Evolutionary conservation across 2,888 invertebrate genomes (phyloP).

Genomic region (Noctua pronuba): DNA sequence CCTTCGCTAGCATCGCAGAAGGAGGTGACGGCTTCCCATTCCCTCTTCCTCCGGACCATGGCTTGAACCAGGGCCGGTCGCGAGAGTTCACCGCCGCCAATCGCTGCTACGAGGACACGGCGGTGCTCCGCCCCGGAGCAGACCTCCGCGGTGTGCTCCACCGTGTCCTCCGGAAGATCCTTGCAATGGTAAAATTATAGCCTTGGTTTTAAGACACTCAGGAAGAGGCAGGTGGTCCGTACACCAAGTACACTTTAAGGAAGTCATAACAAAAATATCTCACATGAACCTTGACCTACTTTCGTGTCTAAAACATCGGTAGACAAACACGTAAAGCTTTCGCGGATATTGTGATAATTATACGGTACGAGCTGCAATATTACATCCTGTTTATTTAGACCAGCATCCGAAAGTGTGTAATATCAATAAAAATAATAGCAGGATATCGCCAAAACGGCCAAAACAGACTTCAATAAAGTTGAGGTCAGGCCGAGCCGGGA

Average conservation of each 20-base stretch:
- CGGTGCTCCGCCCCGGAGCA: too few species aligned
- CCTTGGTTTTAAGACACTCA: too few species aligned
- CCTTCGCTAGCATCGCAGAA: too few species aligned
- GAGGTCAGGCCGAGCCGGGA: too few species aligned
- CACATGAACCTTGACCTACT: conserved; percentile 26
- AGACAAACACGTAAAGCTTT: conserved; percentile 12
- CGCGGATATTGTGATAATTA: conserved; percentile 47
- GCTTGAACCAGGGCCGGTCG: too few species aligned
- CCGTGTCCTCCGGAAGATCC: too few species aligned
- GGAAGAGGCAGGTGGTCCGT: background rate
- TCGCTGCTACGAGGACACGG: too few species aligned
- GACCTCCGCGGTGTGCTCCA: too few species aligned
- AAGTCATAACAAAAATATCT: background rate
- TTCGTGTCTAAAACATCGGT: conserved; percentile 1
- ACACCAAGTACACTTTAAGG: background rate
- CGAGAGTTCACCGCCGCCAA: too few species aligned
- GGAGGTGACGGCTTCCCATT: too few species aligned
- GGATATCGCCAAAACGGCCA: background rate
- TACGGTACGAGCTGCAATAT: conserved; percentile 11
- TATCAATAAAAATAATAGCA: conserved; percentile 9
- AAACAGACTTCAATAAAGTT: background rate
- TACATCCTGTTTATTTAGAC: conserved; percentile 38
- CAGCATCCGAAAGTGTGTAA: conserved; percentile 24
- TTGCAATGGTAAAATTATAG: too few species aligned
- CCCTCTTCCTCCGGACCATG: too few species aligned